phyloP scores from a whole-genome alignment of 2,888 invertebrate species.

The Caenorhabditis wallacei region DNA sequence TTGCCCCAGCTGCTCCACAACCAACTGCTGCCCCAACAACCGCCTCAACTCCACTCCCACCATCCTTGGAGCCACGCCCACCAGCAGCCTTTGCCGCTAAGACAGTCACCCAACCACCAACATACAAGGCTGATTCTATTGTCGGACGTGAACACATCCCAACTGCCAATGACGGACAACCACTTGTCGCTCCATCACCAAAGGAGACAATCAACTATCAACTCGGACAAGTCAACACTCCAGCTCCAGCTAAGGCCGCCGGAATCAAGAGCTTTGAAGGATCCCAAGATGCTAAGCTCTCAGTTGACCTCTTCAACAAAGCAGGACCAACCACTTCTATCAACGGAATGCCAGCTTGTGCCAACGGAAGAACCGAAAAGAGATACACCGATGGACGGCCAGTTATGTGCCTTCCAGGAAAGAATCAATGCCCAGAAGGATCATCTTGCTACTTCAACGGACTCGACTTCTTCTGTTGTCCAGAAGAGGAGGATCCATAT shows the following conservation, averaged over 20 bases:
- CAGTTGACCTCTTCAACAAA: conserved; percentile 56
- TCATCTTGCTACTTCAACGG: conserved; percentile 83
- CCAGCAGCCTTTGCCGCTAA: conserved; percentile 68
- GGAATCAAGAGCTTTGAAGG: conserved; percentile 59
- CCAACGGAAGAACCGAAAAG: conserved; percentile 78
- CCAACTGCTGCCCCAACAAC: conserved; percentile 1
- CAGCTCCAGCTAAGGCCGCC: conserved; percentile 29
- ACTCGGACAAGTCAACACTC: conserved; percentile 68
- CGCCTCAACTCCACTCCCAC: conserved; percentile 48
- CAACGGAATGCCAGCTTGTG: conserved; percentile 77
- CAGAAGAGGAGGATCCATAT: conserved; percentile 82
- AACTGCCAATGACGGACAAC: conserved; percentile 70
- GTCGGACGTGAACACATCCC: conserved; percentile 54
- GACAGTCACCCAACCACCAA: conserved; percentile 55
- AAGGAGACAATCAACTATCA: conserved; percentile 77
- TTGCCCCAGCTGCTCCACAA: conserved; percentile 18
- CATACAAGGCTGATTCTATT: conserved; percentile 71
- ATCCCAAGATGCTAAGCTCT: conserved; percentile 44
- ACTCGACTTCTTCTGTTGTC: conserved; percentile 83
- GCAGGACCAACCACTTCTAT: conserved; percentile 30
- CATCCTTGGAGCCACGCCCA: conserved; percentile 65
- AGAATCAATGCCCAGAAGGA: conserved; percentile 81
- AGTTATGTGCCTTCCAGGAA: conserved; percentile 83
- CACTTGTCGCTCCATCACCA: conserved; percentile 78
- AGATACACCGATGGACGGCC: conserved; percentile 74